Evolutionary conservation across 2,888 invertebrate species (phyloP).

Genomic region (Tromatobia lineatoria): DNA sequence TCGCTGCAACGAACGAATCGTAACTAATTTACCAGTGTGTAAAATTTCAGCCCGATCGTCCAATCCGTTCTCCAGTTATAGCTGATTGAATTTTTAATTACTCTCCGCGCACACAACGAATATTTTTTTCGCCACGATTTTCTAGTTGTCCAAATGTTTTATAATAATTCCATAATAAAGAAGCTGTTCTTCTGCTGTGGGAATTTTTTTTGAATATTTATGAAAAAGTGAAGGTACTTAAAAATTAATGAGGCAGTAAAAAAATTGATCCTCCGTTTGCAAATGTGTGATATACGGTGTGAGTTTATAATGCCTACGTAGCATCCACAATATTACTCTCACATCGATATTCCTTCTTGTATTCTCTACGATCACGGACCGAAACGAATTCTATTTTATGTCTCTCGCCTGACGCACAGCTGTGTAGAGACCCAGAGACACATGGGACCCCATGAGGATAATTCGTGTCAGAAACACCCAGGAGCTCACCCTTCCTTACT

Average conservation of each 20-base stretch:
- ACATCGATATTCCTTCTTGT: slow-evolving; percentile 15
- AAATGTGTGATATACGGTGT: not conserved
- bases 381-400: slow-evolving; percentile 30
- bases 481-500: slow-evolving; percentile 9
- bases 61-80: too few species aligned
- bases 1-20: too few species aligned
- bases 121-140: too few species aligned
- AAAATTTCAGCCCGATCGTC: too few species aligned
- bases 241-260: not conserved
- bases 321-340: slow-evolving; percentile 12
- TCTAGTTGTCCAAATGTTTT: too few species aligned
- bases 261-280: not conserved
- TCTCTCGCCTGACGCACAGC: slow-evolving; percentile 23
- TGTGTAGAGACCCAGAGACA: slow-evolving; percentile 11
- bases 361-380: slow-evolving; percentile 15
- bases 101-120: too few species aligned
- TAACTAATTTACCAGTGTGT: too few species aligned
- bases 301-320: not conserved
- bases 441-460: slow-evolving; percentile 29
- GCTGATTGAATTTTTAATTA: too few species aligned
- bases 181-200: too few species aligned
- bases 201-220: not conserved
- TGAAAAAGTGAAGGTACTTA: not conserved
- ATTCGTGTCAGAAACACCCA: slow-evolving; percentile 26
- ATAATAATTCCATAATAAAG: too few species aligned